A percentile compares a stretch with the other conserved stretches of the same genome.
Evolutionary conservation across 2,797 vertebrate genomes (phyloP).

Genomic region (Neosilurus hyrtlii): DNA sequence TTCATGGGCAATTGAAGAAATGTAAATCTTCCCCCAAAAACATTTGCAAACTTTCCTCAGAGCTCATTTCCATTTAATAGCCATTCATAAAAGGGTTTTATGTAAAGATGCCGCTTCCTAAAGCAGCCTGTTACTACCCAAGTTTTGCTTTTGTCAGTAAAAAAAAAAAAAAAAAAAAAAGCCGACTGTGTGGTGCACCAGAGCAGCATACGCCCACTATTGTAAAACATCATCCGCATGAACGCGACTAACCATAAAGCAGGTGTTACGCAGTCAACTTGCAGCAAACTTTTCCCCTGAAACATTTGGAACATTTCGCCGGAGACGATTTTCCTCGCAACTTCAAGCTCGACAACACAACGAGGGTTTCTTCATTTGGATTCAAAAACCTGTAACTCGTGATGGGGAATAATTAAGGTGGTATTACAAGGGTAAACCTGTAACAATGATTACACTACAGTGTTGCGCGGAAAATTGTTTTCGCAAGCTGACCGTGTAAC

Average conservation of each 20-base stretch:
- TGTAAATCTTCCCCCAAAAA: neutral
- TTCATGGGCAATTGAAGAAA: neutral
- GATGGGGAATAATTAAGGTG: no score
- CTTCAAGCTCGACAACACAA: no score
- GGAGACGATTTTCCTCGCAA: no score
- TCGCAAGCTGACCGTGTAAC: no score
- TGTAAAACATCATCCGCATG: neutral
- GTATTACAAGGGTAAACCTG: no score
- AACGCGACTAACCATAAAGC: neutral
- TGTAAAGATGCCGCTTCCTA: neutral
- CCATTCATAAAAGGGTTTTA: neutral
- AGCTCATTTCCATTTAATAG: constrained; percentile 14
- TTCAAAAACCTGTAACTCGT: no score
- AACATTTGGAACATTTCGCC: no score
- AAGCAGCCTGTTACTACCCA: neutral
- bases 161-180: neutral
- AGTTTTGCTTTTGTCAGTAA: neutral
- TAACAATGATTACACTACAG: no score
- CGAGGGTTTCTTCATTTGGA: no score
- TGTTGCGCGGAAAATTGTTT: no score
- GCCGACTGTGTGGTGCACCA: neutral
- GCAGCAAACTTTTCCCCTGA: no score
- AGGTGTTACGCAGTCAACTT: no score
- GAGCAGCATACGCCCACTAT: neutral
- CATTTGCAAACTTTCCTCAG: neutral